Percentiles rank a stretch among this genome's conserved stretches.
Conservation (phyloP, 2,797 vertebrate genomes). For the Naso thynnoides region DNA sequence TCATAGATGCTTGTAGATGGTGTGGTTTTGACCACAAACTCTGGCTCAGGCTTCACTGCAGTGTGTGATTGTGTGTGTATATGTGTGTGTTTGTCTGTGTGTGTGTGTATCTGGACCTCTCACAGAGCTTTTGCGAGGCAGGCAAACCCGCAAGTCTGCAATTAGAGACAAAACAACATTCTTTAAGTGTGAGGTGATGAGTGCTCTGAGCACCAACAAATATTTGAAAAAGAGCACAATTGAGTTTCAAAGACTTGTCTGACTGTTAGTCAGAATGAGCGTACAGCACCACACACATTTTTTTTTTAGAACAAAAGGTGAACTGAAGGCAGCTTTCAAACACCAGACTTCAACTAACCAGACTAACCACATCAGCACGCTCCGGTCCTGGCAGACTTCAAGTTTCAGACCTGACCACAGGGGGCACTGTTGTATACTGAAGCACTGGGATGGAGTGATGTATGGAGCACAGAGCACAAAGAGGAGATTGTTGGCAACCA, state of each 20-base stretch:
- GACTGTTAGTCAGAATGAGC: constrained; percentile 3
- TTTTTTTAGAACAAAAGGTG: constrained; percentile 24
- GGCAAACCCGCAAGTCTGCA: constrained; percentile 71
- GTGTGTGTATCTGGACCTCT: constrained; percentile 37
- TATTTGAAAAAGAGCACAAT: constrained; percentile 45
- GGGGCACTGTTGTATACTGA: constrained; percentile 78
- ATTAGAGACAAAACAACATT: constrained; percentile 76
- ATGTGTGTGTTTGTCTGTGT: constrained; percentile 16
- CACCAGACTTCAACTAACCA: neutral
- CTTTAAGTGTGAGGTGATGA: constrained; percentile 64
- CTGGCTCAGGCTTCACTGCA: constrained; percentile 46
- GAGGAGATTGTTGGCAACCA: constrained; percentile 68
- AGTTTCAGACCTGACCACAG: constrained; percentile 64
- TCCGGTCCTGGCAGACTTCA: constrained; percentile 18
- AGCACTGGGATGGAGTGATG: constrained; percentile 36
- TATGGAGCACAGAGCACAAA: constrained; percentile 61
- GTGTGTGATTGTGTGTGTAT: constrained; percentile 27
- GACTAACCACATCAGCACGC: neutral
- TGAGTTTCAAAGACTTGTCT: constrained; percentile 15
- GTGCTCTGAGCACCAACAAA: constrained; percentile 50
- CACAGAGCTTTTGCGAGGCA: constrained; percentile 57
- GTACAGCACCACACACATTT: constrained; percentile 13
- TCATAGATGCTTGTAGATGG: constrained; percentile 74
- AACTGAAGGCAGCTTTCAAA: constrained; percentile 17
- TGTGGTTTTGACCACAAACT: constrained; percentile 76